Percentiles rank a stretch among this genome's conserved stretches.
Conservation (phyloP, 2,113 vertebrate genomes). For the Gavialis gangeticus region DNA sequence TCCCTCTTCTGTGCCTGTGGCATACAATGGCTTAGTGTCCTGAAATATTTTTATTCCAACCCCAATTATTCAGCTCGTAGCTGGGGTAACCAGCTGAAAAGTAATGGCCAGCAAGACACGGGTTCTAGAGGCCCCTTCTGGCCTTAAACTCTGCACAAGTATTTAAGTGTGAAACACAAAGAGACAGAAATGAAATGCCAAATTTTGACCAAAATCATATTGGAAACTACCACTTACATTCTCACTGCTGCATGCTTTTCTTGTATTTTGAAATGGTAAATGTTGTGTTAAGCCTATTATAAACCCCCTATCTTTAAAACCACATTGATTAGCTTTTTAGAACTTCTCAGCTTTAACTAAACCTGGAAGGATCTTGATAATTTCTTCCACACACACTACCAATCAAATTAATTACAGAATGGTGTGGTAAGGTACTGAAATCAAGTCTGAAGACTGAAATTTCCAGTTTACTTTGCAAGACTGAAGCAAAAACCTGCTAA, state of each 20-base stretch:
- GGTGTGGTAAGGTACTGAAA: conserved; percentile 5
- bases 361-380: not conserved
- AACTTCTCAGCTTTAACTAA: not conserved
- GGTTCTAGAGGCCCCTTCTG: not conserved
- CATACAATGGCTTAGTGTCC: no score
- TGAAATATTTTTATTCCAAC: not conserved
- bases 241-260: not conserved
- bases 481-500: not conserved
- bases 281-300: not conserved
- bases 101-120: not conserved
- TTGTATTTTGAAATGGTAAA: not conserved
- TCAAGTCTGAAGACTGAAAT: not conserved
- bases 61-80: not conserved
- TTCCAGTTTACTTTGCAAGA: not conserved
- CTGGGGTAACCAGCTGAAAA: not conserved
- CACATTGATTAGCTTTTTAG: not conserved
- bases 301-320: not conserved
- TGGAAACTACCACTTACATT: no score
- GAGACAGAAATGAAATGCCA: not conserved
- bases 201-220: not conserved
- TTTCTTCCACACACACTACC: not conserved
- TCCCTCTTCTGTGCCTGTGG: no score
- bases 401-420: not conserved
- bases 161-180: not conserved
- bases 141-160: not conserved